Conservation (phyloP, 2,113 vertebrate genomes). For the Grus americana region DNA sequence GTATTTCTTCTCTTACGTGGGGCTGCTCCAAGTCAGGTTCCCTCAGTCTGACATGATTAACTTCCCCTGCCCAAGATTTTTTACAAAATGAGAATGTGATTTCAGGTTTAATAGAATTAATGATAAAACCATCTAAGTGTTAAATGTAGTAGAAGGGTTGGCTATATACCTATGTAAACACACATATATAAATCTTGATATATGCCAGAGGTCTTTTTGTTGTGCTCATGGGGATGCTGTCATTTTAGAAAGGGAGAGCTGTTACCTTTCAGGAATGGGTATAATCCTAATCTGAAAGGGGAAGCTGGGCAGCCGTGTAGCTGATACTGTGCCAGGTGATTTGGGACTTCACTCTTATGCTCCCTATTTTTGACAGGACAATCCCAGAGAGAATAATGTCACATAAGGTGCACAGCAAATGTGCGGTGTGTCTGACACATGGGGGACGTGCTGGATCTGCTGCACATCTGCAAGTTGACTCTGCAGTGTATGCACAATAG, state of each 20-base stretch:
- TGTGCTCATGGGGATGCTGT: neutral
- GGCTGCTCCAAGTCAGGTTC: neutral
- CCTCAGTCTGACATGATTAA: neutral
- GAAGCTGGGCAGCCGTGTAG: neutral
- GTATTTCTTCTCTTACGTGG: neutral
- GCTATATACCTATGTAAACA: neutral
- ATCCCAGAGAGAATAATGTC: neutral
- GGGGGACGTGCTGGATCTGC: neutral
- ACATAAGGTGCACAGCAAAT: neutral
- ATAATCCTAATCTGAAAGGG: neutral
- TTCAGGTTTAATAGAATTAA: neutral
- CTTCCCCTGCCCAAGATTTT: neutral
- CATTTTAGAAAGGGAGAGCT: neutral
- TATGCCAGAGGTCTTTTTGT: neutral
- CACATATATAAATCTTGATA: neutral
- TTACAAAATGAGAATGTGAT: neutral
- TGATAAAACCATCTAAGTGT: neutral
- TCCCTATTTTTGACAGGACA: neutral
- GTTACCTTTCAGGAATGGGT: neutral
- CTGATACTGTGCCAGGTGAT: neutral
- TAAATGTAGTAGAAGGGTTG: neutral
- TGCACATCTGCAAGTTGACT: conserved; percentile 8
- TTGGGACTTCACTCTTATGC: neutral
- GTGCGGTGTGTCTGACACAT: neutral
- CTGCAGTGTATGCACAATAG: neutral